Percentiles rank a stretch among this genome's conserved stretches.
phyloP scores from a whole-genome alignment of 2,888 invertebrate species.

The Phanerotoma sp. region DNA sequence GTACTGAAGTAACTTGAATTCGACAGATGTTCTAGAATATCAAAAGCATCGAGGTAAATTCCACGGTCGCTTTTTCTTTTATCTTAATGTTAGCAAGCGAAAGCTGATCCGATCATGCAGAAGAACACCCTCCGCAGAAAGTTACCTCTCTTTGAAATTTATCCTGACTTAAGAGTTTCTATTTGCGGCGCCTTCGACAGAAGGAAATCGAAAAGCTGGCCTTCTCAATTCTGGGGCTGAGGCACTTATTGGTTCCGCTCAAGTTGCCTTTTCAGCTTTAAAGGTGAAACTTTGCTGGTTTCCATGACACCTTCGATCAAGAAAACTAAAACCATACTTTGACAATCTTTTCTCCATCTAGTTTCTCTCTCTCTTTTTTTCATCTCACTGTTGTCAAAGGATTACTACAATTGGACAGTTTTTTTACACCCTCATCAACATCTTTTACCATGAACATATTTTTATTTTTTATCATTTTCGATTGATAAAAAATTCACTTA shows the following conservation, averaged over 20 bases:
- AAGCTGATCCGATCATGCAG: conserved; percentile 6
- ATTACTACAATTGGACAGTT: conserved; percentile 33
- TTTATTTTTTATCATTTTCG: neutral
- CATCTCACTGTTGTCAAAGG: too few species aligned
- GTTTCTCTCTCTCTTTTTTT: conserved; percentile 1
- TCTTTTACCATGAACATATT: neutral
- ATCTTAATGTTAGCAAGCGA: neutral
- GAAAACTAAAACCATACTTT: neutral
- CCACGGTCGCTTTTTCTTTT: neutral
- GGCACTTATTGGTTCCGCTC: conserved; percentile 29
- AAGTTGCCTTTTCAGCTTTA: conserved; percentile 21
- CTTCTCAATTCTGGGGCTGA: conserved; percentile 6
- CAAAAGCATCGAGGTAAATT: too few species aligned
- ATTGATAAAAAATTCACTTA: neutral
- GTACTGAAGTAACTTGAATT: too few species aligned
- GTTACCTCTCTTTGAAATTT: conserved; percentile 9
- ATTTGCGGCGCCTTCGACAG: conserved; percentile 17
- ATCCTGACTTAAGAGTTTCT: conserved; percentile 15
- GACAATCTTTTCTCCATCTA: conserved; percentile 3
- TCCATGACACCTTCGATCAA: neutral
- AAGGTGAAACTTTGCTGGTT: conserved; percentile 16
- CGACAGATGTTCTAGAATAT: too few species aligned
- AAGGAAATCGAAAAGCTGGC: conserved; percentile 17
- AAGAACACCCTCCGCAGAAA: conserved; percentile 3
- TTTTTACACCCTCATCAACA: conserved; percentile 13